These are phyloP conservation scores for Lepidocyrtinus sp. DNA, from an alignment of 2,888 invertebrate genomes.

Conservation along the genomic window DNA sequence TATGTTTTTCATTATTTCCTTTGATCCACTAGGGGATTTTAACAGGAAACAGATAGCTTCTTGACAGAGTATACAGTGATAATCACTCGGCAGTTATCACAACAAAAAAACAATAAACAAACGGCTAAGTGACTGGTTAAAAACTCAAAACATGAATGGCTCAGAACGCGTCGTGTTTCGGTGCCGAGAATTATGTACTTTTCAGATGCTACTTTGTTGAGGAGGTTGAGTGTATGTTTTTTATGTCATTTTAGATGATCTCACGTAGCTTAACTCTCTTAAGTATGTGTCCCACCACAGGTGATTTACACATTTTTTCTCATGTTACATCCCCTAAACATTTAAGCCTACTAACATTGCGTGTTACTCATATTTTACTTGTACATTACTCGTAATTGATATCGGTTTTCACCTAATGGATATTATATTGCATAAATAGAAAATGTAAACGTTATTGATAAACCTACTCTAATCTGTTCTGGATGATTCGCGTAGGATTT, in stretches of 20 bases:
- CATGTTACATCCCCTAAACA: too few species aligned
- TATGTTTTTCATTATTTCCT: constrained; percentile 1
- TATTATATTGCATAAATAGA: too few species aligned
- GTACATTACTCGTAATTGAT: too few species aligned
- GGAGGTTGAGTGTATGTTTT: not conserved
- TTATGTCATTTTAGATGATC: not conserved
- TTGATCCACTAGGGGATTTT: not conserved
- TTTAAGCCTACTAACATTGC: too few species aligned
- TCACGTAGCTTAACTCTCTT: too few species aligned
- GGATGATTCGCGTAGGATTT: too few species aligned
- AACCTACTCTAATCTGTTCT: too few species aligned
- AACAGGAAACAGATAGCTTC: constrained; percentile 27
- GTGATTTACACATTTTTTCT: too few species aligned
- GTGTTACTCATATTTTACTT: too few species aligned
- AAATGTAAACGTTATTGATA: too few species aligned
- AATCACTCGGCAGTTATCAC: constrained; percentile 50
- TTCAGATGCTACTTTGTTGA: not conserved
- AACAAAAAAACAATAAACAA: constrained; percentile 54
- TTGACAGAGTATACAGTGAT: constrained; percentile 9
- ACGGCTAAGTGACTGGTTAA: not conserved
- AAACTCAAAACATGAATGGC: constrained; percentile 11
- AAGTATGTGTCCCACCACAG: too few species aligned
- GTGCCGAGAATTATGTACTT: not conserved
- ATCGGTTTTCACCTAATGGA: too few species aligned
- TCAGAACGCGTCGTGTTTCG: not conserved